Evolutionary conservation across 2,797 vertebrate species (phyloP).

Genomic region (Sebastolobus alascanus): DNA sequence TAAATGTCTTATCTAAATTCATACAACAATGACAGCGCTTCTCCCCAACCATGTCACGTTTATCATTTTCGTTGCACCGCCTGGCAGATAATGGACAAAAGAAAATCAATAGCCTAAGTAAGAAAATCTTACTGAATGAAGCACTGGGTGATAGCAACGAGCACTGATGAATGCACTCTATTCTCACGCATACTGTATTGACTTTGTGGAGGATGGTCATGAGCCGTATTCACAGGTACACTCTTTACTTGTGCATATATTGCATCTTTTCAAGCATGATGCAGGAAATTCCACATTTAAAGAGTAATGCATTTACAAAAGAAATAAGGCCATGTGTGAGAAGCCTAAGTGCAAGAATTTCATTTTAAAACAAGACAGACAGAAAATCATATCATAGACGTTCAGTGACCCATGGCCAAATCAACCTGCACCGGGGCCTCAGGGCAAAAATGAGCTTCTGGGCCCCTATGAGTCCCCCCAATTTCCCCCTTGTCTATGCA

Average conservation of each 20-base stretch:
- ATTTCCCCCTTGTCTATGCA: background rate
- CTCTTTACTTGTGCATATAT: background rate
- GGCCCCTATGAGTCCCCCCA: background rate
- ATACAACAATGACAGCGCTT: slow-evolving; percentile 59
- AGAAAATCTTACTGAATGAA: slow-evolving; percentile 62
- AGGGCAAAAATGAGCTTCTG: background rate
- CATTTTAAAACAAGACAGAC: background rate
- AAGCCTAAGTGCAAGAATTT: background rate
- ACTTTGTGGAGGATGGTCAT: slow-evolving; percentile 30
- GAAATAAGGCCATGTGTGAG: background rate
- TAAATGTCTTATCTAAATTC: slow-evolving; percentile 81
- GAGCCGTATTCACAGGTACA: slow-evolving; percentile 3
- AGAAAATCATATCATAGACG: background rate
- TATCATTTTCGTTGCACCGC: slow-evolving; percentile 58
- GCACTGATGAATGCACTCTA: slow-evolving; percentile 59
- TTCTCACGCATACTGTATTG: slow-evolving; percentile 39
- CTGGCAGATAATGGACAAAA: slow-evolving; percentile 71
- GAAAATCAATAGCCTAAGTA: slow-evolving; percentile 70
- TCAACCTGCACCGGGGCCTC: background rate
- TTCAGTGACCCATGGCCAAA: background rate
- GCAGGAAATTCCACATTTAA: background rate
- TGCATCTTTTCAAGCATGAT: background rate
- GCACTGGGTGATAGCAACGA: background rate
- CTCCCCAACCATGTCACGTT: slow-evolving; percentile 60
- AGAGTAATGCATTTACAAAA: background rate